Base-by-base conservation (phyloP, 2,113 vertebrate genomes). In the Entomyzon cyanotis region DNA sequence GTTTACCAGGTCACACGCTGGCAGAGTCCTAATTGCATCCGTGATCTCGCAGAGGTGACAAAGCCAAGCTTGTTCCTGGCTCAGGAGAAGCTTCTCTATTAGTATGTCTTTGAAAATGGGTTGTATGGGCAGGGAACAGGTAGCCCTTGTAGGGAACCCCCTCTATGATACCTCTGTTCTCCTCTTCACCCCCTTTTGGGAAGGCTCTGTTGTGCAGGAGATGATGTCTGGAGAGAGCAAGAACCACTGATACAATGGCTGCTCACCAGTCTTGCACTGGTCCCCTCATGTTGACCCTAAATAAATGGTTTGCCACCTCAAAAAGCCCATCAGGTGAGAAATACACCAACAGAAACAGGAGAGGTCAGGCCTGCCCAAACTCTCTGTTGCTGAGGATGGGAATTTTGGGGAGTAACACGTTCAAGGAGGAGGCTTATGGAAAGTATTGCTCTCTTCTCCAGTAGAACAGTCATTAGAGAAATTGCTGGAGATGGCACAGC, bases 1-100 rank as follows among this genome's bases (percentile, higher is more conserved):
- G 56, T 94, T 91, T 92, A 96, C n/a, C 88, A 69, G 88, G 88
- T 94, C 94, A 95, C 79, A 92, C 85, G 16, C 90, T 75, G 63
- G 46, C 64, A 67, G 62, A 86, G 56, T 62, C 41, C 53, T 92
- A 23, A 35, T 53, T 39, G 1, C 68, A 53, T 37, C 52, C 39
- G 10, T 86, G 71, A 62, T 60, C 35, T 73, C 1, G 0, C 41
- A 33, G 58, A 62, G 41, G 20, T 84, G 58, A 82, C 17, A 75
- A 88, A 89, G 87, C 70, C 81, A 84, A 90, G 33, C 12, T 92
- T 55, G 23, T 28, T 94, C 39, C 83, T 70, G 37, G 33, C 65
- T 89, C 50, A 49, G 33, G 33, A 73, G 31, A 60, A 75, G n/a
- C 2, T 71, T 82, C 33, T 91, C 27, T 37, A 1, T 3, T 42